Evolutionary conservation across 2,797 vertebrate species (phyloP).

Genomic region (Eremophila alpestris): DNA sequence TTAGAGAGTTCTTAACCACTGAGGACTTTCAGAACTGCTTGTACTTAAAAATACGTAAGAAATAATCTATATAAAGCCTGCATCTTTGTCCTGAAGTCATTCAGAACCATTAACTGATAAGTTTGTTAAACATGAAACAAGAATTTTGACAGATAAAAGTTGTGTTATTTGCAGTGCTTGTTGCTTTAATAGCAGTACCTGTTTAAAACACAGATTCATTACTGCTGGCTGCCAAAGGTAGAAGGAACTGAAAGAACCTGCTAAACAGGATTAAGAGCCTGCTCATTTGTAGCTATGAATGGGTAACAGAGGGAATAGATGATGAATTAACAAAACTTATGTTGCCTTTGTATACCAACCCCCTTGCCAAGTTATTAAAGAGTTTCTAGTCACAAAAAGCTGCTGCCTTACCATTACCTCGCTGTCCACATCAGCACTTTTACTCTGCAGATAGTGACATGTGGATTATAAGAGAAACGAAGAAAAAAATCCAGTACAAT

Average conservation of each 20-base stretch:
- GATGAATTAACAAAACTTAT: background rate
- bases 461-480: background rate
- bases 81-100: background rate
- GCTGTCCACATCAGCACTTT: background rate
- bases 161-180: background rate
- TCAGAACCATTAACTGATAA: background rate
- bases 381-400: background rate
- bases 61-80: background rate
- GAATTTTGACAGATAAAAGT: background rate
- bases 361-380: background rate
- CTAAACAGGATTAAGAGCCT: background rate
- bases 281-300: background rate
- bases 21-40: background rate
- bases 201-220: background rate
- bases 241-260: background rate
- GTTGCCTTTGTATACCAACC: background rate
- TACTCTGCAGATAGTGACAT: background rate
- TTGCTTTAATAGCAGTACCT: background rate
- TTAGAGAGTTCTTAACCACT: background rate
- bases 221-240: background rate
- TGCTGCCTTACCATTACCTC: background rate
- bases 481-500: background rate
- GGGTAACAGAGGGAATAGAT: background rate
- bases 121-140: background rate
- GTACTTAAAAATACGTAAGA: background rate